phyloP scores from a whole-genome alignment of 92 coral and sea anemone species.

The Ricordea florida region DNA sequence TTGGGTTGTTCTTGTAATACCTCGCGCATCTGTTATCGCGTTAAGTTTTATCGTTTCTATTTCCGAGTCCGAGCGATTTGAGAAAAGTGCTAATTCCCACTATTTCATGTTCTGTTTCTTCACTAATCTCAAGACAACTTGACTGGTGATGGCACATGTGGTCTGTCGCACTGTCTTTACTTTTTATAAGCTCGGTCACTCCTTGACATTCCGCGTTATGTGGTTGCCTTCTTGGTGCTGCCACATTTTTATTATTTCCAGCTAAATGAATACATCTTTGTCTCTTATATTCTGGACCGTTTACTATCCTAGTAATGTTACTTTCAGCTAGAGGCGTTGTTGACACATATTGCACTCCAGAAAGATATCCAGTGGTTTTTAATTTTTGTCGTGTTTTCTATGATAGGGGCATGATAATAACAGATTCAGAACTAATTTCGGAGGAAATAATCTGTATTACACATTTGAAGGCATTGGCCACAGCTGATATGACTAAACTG shows the following conservation, averaged over 20 bases:
- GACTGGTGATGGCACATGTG: background rate
- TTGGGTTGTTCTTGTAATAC: too few species aligned
- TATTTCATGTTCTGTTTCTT: conserved; percentile 3
- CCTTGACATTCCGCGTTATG: background rate
- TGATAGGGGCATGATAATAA: background rate
- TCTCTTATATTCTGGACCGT: background rate
- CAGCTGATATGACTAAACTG: conserved; percentile 53
- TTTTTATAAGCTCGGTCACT: background rate
- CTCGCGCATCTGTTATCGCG: too few species aligned
- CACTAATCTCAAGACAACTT: background rate
- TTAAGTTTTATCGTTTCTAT: too few species aligned
- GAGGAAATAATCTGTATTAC: conserved; percentile 33
- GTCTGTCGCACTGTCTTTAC: conserved; percentile 7
- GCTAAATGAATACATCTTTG: background rate
- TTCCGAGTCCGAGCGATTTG: too few species aligned
- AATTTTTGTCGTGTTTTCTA: background rate
- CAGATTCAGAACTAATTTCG: conserved; percentile 1
- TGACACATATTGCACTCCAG: conserved; percentile 2
- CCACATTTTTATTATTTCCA: too few species aligned
- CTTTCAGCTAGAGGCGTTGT: background rate
- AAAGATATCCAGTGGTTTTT: conserved; percentile 10
- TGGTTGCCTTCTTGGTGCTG: background rate
- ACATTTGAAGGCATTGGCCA: conserved; percentile 55
- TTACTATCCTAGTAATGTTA: background rate
- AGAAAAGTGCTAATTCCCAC: too few species aligned